Percentiles rank a stretch among this genome's conserved stretches.
phyloP scores from a whole-genome alignment of 2,797 vertebrate species.

The Leontopithecus rosalia region DNA sequence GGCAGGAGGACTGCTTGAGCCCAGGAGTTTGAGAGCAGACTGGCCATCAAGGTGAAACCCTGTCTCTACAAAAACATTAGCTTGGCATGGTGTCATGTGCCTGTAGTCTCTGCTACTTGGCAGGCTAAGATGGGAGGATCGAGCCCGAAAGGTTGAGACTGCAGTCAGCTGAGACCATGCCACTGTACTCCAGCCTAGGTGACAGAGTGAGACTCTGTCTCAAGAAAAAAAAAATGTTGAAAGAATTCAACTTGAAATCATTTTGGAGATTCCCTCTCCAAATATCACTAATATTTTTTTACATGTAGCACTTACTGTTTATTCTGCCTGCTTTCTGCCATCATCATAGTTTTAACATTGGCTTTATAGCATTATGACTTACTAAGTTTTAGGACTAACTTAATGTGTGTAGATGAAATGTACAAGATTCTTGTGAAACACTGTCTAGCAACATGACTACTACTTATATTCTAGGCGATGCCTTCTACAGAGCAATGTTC shows the following conservation, averaged over 20 bases:
- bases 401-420: neutral
- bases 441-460: neutral
- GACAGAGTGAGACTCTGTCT: too few relatives aligned
- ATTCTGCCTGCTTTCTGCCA: neutral
- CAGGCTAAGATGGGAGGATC: too few relatives aligned
- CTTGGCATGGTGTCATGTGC: too few relatives aligned
- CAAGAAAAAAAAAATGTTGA: neutral
- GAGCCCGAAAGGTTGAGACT: too few relatives aligned
- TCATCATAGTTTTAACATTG: neutral
- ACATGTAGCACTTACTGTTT: neutral
- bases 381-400: neutral
- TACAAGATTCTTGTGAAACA: neutral
- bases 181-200: too few relatives aligned
- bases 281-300: neutral
- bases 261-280: neutral
- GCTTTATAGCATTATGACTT: neutral
- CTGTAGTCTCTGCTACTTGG: too few relatives aligned
- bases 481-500: neutral
- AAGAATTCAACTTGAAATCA: neutral
- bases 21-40: too few relatives aligned
- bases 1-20: too few relatives aligned
- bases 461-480: neutral
- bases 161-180: too few relatives aligned
- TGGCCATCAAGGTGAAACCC: too few relatives aligned
- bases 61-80: too few relatives aligned